Percentiles rank a stretch among this genome's conserved stretches.
These are phyloP conservation scores for Cerceris ruficornis DNA, from an alignment of 2,888 invertebrate species.

Conservation along the genomic window DNA sequence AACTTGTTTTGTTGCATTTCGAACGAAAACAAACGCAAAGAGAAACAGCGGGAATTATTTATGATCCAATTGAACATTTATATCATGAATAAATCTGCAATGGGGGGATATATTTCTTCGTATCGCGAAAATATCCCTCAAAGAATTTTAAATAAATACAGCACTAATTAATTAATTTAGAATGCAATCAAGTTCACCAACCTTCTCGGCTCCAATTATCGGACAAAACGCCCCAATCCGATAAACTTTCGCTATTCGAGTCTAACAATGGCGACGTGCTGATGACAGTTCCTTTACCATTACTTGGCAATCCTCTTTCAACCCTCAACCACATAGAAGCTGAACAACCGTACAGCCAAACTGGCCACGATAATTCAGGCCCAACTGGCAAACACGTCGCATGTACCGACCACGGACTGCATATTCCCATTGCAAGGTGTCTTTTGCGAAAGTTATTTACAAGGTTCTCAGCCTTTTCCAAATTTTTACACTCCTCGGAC, in stretches of 20 bases:
- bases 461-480: constrained; percentile 77
- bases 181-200: constrained; percentile 48
- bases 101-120: too few species aligned
- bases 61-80: too few species aligned
- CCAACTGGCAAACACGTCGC: constrained; percentile 78
- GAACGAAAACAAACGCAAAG: too few species aligned
- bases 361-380: constrained; percentile 83
- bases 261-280: constrained; percentile 67
- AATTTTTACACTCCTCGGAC: constrained; percentile 68
- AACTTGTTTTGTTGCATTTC: too few species aligned
- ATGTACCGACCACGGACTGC: constrained; percentile 80
- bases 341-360: constrained; percentile 86
- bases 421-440: constrained; percentile 76
- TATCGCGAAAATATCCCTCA: too few species aligned
- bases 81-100: too few species aligned
- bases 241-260: constrained; percentile 77
- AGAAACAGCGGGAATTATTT: too few species aligned
- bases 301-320: constrained; percentile 75
- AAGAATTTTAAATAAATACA: too few species aligned
- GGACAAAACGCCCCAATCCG: constrained; percentile 79
- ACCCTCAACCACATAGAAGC: constrained; percentile 84
- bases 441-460: constrained; percentile 78
- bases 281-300: constrained; percentile 60
- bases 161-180: too few species aligned
- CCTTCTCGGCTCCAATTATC: constrained; percentile 80